phyloP scores from a whole-genome alignment of 2,113 vertebrate species.

The Melanocharis versteri region DNA sequence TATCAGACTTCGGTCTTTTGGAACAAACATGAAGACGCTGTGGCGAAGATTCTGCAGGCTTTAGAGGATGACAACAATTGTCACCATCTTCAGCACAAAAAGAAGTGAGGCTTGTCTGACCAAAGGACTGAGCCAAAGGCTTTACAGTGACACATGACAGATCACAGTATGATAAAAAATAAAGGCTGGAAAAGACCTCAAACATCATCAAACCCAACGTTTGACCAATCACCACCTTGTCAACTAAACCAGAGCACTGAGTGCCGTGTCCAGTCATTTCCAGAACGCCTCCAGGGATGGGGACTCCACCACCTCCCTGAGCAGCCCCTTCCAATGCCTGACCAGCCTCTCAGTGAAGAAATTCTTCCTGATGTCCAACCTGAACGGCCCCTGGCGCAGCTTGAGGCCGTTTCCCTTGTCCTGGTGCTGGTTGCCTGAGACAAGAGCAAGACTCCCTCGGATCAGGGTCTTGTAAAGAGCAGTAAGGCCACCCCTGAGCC shows the following conservation, averaged over 20 bases:
- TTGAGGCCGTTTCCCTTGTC: background rate
- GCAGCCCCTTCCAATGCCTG: background rate
- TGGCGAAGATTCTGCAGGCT: background rate
- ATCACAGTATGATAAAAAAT: background rate
- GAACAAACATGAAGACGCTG: background rate
- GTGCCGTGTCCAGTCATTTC: background rate
- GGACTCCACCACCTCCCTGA: background rate
- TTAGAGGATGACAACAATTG: background rate
- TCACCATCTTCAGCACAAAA: background rate
- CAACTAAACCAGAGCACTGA: background rate
- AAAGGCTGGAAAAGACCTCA: background rate
- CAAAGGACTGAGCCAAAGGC: background rate
- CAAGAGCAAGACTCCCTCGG: fast-evolving
- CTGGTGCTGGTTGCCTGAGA: background rate
- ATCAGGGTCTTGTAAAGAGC: background rate
- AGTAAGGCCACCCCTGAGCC: background rate
- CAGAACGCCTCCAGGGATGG: background rate
- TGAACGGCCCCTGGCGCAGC: background rate
- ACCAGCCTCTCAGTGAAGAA: background rate
- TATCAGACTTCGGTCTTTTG: background rate
- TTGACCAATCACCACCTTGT: background rate
- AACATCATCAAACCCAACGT: background rate
- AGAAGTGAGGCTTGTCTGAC: background rate
- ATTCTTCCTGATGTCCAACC: background rate
- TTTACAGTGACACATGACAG: background rate